Evolutionary conservation across 2,797 vertebrate species (phyloP).

Genomic region (Tamandua tetradactyla): DNA sequence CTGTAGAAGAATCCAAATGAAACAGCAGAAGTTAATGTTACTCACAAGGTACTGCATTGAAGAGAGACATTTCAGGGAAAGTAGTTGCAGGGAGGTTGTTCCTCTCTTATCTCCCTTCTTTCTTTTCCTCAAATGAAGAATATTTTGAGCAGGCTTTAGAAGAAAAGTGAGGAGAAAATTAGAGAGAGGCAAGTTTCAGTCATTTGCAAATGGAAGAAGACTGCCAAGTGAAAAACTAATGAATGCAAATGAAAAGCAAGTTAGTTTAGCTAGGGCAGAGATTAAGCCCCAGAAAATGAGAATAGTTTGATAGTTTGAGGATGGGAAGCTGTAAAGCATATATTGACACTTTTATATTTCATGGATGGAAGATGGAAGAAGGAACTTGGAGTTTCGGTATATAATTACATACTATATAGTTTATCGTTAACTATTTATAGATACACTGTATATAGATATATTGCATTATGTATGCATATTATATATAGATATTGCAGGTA

Average conservation of each 20-base stretch:
- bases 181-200: neutral
- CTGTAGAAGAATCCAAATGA: neutral
- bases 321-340: neutral
- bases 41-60: neutral
- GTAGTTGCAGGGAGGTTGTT: fast-evolving
- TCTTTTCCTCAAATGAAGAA: neutral
- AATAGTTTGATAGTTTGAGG: neutral
- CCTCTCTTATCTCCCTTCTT: neutral
- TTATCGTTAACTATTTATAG: neutral
- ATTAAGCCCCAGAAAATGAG: neutral
- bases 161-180: neutral
- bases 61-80: too few species aligned
- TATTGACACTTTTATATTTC: neutral
- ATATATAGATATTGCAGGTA: neutral
- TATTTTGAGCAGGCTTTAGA: neutral
- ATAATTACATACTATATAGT: neutral
- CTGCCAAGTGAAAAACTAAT: neutral
- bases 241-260: neutral
- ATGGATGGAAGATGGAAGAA: neutral
- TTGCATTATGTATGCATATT: neutral
- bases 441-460: neutral
- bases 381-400: neutral
- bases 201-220: neutral
- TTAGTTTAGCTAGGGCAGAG: neutral
- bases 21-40: neutral